Evolutionary conservation across 2,888 invertebrate genomes (phyloP), one percentile per base, ranked within the genome.

Genomic region (Dilophus febrilis): DNA sequence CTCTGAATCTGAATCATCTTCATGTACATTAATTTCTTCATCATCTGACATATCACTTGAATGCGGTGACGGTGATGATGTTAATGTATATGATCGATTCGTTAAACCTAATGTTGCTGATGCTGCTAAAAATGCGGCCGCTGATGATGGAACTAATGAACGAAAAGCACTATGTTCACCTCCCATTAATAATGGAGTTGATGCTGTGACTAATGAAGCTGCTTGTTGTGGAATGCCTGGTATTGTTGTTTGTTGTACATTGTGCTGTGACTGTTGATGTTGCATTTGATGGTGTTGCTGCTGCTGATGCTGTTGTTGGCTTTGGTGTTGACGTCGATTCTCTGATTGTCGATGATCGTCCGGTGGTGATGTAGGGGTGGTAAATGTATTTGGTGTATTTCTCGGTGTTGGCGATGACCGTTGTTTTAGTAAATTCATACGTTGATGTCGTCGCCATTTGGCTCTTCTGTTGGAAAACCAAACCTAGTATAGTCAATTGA

Each of bases 381-480:
- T 67, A 72, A 67, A 61, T 64, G 64, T 56, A 35, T 48, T 50
- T 54, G 55, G 52, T 46, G 53, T 51, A 45, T 55, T 54, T 44
- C 52, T 50, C 40, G 52, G 48, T 44, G 47, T 49, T 43, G 51
- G 54, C 41, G 56, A 61, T 26, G 66, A 64, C 59, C 78, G 74
- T 57, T 83, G 80, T 66, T 86, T 86, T 67, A 87, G 74, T 56
- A 86, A 76, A 68, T 83, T 87, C 85, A 90, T 87, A 64, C 90
- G 82, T 66, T 91, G 90, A 68, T 91, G 90, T 60, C 91, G 84
- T 66, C 91, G 80, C 90, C 90, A 91, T 75, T 91, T 91, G 69
- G 91, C 91, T 72, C 91, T 83, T 83, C 91, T 87, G 83, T 91
- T 91, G 77, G 90, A 91, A 86, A 91, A 91, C 91, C 91, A 91